Base-by-base conservation (phyloP, 2,113 vertebrate species). In the Parus major region DNA sequence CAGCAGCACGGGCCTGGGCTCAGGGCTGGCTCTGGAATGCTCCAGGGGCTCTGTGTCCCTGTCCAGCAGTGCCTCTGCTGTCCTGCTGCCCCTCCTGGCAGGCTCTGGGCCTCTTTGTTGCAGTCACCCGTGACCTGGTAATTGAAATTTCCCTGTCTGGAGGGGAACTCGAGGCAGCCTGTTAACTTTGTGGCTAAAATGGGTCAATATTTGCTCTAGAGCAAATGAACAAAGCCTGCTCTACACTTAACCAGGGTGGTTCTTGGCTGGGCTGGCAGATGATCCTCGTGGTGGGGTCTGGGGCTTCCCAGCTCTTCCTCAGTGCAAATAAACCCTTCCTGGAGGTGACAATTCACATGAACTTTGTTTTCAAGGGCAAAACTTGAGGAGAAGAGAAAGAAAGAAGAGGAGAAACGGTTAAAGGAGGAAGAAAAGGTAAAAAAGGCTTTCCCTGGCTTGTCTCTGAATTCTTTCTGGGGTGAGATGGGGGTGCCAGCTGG, bases 371-470 rank as follows among this genome's bases (percentile, higher is more conserved):
- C 39, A 72, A 99, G 99, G 97, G 99, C 99, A 6, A 99, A 99
- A 90, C 98, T 99, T 5, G 99, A 99, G 97, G 99, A 99, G 86
- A 99, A 99, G 94, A 98, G 99, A 17, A 99, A 99, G 96, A 99
- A 99, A 90, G 99, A 99, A 63, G 99, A 99, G 81, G 99, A 99
- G 93, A 99, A 99, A 97, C 98, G 99, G 96, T 97, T 99, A 89
- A 99, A 98, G 95, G 99, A 99, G 85, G 98, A 99, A 53, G 99
- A 99, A 86, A 99, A 99, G 97, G 99, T 99, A 96, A 96, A 31
- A 39, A 96, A 22, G 3, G 9, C 11, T 49, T 33, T 25, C 5
- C 28, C 17, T 55, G 17, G 8, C n/a, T 71, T n/a, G 23, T 36
- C 17, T 42, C 8, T 65, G 1, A 56, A 18, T 53, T 39, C 24